Percentiles rank a stretch among this genome's conserved stretches.
These are phyloP conservation scores for Semotilus atromaculatus DNA, from an alignment of 2,797 vertebrate species.

Conservation along the genomic window DNA sequence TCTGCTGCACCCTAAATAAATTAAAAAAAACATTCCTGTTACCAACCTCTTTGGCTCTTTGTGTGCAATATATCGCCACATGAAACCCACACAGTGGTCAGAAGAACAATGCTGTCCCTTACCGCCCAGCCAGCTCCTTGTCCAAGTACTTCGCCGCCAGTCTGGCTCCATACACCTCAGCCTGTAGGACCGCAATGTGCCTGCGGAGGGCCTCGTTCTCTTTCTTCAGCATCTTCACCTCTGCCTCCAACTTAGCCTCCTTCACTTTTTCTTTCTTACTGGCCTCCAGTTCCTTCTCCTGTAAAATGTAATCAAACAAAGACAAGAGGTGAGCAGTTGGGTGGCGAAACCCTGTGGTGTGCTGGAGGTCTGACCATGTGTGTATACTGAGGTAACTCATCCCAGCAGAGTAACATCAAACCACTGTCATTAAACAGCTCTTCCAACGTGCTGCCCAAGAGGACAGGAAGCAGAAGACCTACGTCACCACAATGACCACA, in stretches of 20 bases:
- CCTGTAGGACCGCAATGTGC: constrained; percentile 97
- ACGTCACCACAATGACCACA: constrained; percentile 21
- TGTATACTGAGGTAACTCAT: neutral
- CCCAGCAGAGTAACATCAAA: neutral
- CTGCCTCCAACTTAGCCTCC: constrained; percentile 90
- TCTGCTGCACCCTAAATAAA: constrained; percentile 92
- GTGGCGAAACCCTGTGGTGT: neutral
- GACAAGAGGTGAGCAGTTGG: neutral
- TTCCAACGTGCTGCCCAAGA: neutral
- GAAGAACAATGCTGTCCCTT: constrained; percentile 27
- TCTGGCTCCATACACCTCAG: constrained; percentile 95
- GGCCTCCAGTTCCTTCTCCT: constrained; percentile 93
- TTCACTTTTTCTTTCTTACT: constrained; percentile 93
- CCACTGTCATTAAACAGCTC: neutral
- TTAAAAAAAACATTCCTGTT: neutral
- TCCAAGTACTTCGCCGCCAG: constrained; percentile 97
- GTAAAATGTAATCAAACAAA: constrained; percentile 18
- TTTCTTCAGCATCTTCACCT: constrained; percentile 88
- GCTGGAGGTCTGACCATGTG: neutral
- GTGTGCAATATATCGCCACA: neutral
- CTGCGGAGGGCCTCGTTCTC: constrained; percentile 96
- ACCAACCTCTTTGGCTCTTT: too few relatives aligned
- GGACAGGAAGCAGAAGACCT: neutral
- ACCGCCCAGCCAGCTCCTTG: constrained; percentile 98
- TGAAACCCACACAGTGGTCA: neutral